Percentiles rank a stretch among this genome's conserved stretches.
Conservation (phyloP, 2,797 vertebrate species). For the Rhynchotus rufescens region DNA sequence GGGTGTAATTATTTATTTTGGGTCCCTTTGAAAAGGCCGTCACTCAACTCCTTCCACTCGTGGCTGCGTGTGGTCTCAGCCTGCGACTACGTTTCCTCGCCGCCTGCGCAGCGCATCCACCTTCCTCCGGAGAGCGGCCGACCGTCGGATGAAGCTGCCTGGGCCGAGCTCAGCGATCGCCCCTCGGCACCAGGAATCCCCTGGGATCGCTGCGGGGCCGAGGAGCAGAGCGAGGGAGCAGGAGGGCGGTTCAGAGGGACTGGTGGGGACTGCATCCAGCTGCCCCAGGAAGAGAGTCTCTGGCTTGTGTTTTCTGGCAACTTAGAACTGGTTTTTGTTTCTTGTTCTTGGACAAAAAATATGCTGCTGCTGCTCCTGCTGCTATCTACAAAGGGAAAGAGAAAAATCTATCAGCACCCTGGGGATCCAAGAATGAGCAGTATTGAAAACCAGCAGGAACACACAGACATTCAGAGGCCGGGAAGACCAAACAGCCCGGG, state of each 20-base stretch:
- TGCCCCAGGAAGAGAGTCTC: constrained; percentile 44
- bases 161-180: fast-evolving
- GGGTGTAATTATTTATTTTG: constrained; percentile 56
- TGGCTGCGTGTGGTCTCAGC: not conserved
- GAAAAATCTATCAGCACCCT: constrained; percentile 1
- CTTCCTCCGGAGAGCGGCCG: not conserved
- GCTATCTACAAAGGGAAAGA: constrained; percentile 75
- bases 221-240: not conserved
- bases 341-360: not conserved
- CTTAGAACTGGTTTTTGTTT: constrained; percentile 77
- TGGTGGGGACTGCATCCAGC: constrained; percentile 21
- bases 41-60: not conserved
- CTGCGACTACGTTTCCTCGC: not conserved
- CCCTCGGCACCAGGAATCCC: fast-evolving
- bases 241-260: not conserved
- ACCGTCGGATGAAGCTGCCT: not conserved
- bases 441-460: not conserved
- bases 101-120: not conserved
- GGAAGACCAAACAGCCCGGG: not conserved
- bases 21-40: not conserved
- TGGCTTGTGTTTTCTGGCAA: constrained; percentile 81
- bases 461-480: not conserved
- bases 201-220: not conserved
- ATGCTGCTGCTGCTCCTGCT: not conserved
- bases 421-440: not conserved